Conservation (phyloP, 2,888 invertebrate genomes). For the Cataglyphis albicans region DNA sequence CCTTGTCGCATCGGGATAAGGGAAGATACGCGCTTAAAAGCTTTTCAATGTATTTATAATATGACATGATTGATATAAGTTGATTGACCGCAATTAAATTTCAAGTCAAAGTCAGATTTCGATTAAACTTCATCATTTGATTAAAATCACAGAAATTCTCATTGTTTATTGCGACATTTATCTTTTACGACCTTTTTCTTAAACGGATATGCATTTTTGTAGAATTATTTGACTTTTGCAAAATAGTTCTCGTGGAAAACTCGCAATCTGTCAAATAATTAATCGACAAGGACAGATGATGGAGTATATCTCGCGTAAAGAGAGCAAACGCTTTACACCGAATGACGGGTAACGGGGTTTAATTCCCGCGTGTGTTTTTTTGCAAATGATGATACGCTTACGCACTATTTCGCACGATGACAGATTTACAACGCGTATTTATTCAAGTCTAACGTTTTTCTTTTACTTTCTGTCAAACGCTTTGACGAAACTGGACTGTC, state of each 20-base stretch:
- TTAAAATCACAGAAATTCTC: neutral
- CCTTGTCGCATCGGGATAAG: neutral
- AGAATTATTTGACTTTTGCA: neutral
- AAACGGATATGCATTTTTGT: neutral
- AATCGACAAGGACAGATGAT: neutral
- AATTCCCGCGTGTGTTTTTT: slow-evolving; percentile 21
- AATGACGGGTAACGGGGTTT: slow-evolving; percentile 31
- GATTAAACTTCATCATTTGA: neutral
- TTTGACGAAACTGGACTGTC: slow-evolving; percentile 1
- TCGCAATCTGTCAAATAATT: slow-evolving; percentile 2
- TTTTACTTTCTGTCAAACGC: neutral
- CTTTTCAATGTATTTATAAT: slow-evolving; percentile 21
- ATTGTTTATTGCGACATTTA: neutral
- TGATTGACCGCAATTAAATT: neutral
- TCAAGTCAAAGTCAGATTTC: slow-evolving; percentile 18
- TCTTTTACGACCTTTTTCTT: neutral
- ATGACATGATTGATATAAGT: slow-evolving; percentile 4
- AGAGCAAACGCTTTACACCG: slow-evolving; percentile 15
- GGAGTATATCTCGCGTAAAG: slow-evolving; percentile 12
- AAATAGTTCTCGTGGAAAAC: neutral
- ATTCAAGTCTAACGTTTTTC: slow-evolving; percentile 23
- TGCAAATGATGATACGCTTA: neutral
- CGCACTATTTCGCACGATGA: slow-evolving; percentile 22
- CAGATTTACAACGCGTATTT: slow-evolving; percentile 27
- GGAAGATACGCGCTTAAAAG: neutral